Base-by-base conservation (phyloP, 1,140 invertebrate species). In the Drosophila trapezifrons region DNA sequence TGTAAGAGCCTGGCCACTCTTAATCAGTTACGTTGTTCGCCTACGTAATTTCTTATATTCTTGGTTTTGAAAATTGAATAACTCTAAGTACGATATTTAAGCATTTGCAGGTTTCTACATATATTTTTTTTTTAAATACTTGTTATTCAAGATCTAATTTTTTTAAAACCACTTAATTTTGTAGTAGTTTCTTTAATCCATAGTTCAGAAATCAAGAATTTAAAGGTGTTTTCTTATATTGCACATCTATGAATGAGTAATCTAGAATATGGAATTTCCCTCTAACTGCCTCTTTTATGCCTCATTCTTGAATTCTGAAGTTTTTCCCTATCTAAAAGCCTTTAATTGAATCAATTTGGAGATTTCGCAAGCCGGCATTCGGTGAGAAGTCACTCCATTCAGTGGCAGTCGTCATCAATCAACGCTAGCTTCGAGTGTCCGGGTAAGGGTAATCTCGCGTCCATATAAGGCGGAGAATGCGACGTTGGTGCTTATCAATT, bases 321-420 rank as follows among this genome's bases (percentile, higher is more conserved):
- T 38, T 64, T 29, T 32, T 35, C 22, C 20, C 20, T 5, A 6
- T 22, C 13, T 10, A 37, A 27, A 20, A 40, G 10, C 43, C 37
- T 58, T 69, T 66, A 86, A 86, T 86, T 83, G 52, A 76, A 56
- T 89, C 60, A 79, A 89, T 70, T 87, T 86, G 35, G 49, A 63
- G 47, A 51, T 63, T 64, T 47, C 37, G 40, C 52, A 35, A 27
- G 55, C 42, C 47, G 62, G 9, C 49, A 62, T 45, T 45, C 35
- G 43, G 54, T 62, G 76, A 76, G 65, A 80, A 66, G 76, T 56
- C 46, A 62, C 37, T 9, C 29, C 57, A 38, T 25, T 49, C 13
- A 45, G 49, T 47, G 22, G 27, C 64, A 59, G 58, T 35, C 46
- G 51, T 69, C 84, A 77, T 84, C 84, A 89, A 83, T 83, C 83